A percentile compares a stretch with the other conserved stretches of the same genome.
These are phyloP conservation scores for Hemitrygon akajei DNA, from an alignment of 2,797 vertebrate species.

Conservation along the genomic window DNA sequence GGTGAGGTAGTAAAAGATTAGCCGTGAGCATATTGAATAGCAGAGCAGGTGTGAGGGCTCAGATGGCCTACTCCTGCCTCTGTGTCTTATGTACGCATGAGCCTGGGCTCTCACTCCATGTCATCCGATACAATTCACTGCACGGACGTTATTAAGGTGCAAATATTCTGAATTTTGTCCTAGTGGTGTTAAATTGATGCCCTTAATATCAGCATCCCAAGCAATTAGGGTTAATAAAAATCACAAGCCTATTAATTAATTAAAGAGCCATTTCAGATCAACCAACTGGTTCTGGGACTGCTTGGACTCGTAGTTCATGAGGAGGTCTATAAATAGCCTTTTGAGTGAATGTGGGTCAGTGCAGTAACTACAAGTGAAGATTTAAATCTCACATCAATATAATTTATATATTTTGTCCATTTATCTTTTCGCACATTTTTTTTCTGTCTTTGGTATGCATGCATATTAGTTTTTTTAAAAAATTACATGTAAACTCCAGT, in stretches of 20 bases:
- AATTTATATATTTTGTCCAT: not conserved
- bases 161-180: too few species aligned
- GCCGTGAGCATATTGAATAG: too few species aligned
- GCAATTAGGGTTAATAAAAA: not conserved
- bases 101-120: too few species aligned
- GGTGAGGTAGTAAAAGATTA: too few species aligned
- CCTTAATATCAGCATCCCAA: not conserved
- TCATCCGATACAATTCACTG: too few species aligned
- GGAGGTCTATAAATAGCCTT: not conserved
- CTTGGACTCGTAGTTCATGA: not conserved
- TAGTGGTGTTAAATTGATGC: not conserved
- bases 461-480: not conserved
- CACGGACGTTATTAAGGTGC: too few species aligned
- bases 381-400: not conserved
- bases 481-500: not conserved
- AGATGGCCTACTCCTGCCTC: too few species aligned
- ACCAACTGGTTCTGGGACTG: not conserved
- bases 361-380: not conserved
- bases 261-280: not conserved
- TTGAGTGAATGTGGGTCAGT: conserved; percentile 9
- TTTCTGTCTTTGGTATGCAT: not conserved
- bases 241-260: not conserved
- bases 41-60: too few species aligned
- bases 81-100: too few species aligned
- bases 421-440: not conserved